phyloP scores from a whole-genome alignment of 1,140 invertebrate genomes.

The Lethrus apterus region DNA sequence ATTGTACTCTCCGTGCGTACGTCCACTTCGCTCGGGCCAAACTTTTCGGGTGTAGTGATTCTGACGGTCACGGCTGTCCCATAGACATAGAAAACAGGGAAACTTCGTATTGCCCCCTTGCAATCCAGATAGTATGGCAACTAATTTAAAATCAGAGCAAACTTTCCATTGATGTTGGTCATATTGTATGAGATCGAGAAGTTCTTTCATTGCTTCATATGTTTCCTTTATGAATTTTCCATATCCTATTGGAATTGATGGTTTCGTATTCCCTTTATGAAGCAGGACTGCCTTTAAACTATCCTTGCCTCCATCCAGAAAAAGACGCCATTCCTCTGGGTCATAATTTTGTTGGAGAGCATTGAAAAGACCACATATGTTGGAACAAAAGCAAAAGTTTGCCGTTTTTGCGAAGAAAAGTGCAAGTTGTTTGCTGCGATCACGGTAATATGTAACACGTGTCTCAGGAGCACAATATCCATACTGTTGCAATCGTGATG shows the following conservation, averaged over 20 bases:
- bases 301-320: neutral
- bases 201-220: neutral
- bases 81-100: neutral
- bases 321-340: neutral
- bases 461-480: neutral
- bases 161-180: neutral
- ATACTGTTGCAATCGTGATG: neutral
- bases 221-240: neutral
- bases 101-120: neutral
- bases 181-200: neutral
- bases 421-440: neutral
- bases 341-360: neutral
- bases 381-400: neutral
- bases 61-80: neutral
- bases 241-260: neutral
- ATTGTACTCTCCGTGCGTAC: neutral
- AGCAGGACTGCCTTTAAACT: neutral
- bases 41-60: neutral
- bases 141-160: neutral
- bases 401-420: neutral
- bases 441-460: neutral
- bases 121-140: neutral
- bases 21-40: slow-evolving; percentile 14
- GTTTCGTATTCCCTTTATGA: neutral
- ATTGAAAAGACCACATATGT: neutral